These are phyloP conservation scores for Hypanus sabinus DNA, from an alignment of 2,113 vertebrate genomes.

Conservation along the genomic window DNA sequence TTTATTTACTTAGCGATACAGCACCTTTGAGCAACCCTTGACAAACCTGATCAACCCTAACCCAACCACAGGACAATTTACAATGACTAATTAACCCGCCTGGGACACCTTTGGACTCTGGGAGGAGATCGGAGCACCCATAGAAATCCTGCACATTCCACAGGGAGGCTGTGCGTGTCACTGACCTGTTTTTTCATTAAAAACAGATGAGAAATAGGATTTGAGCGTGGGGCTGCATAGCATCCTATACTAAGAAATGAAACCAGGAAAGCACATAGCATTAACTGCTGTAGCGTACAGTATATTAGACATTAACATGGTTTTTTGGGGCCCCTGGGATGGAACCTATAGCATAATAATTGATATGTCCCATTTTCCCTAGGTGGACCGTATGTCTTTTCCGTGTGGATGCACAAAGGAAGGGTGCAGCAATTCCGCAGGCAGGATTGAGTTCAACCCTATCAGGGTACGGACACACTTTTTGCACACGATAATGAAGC, in stretches of 20 bases:
- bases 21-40: no score
- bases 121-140: no score
- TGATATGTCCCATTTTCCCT: constrained; percentile 53
- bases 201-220: not conserved
- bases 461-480: constrained; percentile 98
- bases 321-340: not conserved
- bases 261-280: not conserved
- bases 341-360: not conserved
- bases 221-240: not conserved
- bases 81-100: no score
- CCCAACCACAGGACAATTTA: no score
- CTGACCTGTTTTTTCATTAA: not conserved
- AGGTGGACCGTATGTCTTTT: constrained; percentile 99
- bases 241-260: not conserved
- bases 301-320: not conserved
- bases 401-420: constrained; percentile 96
- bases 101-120: no score
- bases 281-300: not conserved
- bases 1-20: no score
- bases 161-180: no score
- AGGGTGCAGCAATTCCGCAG: constrained; percentile 91
- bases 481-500: constrained; percentile 98
- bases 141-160: no score
- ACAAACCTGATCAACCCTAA: no score
- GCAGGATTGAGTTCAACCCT: constrained; percentile 95